These are phyloP conservation scores for Semaprochilodus insignis DNA, from an alignment of 2,797 vertebrate genomes.

Conservation along the genomic window DNA sequence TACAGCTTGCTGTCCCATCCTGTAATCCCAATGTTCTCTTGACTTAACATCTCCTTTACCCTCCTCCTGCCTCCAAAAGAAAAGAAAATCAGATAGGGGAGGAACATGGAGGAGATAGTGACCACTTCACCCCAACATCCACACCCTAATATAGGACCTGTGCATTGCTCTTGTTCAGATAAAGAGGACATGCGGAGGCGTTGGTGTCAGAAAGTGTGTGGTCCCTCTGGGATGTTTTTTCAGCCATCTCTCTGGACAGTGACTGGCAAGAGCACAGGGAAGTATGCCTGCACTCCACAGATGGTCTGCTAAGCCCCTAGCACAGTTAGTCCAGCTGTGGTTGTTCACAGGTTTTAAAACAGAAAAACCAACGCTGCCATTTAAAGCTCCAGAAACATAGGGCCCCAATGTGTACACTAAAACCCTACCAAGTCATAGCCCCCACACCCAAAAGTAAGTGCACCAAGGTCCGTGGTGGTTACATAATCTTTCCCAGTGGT, in stretches of 20 bases:
- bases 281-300: constrained; percentile 48
- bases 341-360: constrained; percentile 31
- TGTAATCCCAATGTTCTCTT: not conserved
- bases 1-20: not conserved
- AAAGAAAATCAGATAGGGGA: constrained; percentile 36
- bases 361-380: constrained; percentile 39
- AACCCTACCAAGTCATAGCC: constrained; percentile 18
- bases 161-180: constrained; percentile 43
- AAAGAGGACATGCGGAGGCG: constrained; percentile 25
- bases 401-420: not conserved
- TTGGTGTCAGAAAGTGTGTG: constrained; percentile 59
- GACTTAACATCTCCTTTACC: constrained; percentile 22
- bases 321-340: constrained; percentile 69
- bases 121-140: constrained; percentile 33
- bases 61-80: constrained; percentile 2
- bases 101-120: constrained; percentile 35
- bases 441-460: constrained; percentile 22
- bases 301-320: constrained; percentile 54
- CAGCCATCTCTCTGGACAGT: constrained; percentile 59
- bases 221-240: constrained; percentile 68
- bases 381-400: not conserved
- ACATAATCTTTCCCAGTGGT: constrained; percentile 14
- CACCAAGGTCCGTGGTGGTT: not conserved
- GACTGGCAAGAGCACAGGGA: constrained; percentile 47
- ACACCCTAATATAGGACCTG: constrained; percentile 49